Evolutionary conservation across 2,888 invertebrate species (phyloP).

Genomic region (Megaustenia siamemsis): DNA sequence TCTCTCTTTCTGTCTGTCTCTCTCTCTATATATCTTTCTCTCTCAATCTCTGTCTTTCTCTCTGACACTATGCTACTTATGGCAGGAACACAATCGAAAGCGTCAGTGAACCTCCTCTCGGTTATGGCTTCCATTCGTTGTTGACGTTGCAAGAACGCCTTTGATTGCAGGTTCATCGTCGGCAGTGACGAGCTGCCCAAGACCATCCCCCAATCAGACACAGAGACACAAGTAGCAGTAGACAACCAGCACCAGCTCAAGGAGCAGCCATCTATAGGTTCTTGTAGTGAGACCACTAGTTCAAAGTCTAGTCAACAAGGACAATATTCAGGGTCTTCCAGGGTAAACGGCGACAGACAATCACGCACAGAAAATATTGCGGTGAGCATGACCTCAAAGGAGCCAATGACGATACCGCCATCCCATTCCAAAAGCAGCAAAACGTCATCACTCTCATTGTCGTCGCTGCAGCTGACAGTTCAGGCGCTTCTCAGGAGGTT

Average conservation of each 20-base stretch:
- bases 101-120: background rate
- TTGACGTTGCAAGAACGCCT: no score
- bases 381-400: background rate
- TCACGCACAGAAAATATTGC: background rate
- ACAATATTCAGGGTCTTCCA: background rate
- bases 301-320: background rate
- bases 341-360: background rate
- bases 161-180: slow-evolving; percentile 32
- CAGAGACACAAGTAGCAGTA: background rate
- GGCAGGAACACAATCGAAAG: background rate
- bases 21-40: no score
- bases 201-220: background rate
- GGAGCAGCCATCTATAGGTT: no score
- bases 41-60: no score
- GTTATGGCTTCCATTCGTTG: background rate
- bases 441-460: background rate
- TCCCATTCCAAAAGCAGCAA: background rate
- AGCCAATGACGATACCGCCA: background rate
- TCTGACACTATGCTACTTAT: background rate
- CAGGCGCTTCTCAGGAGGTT: background rate
- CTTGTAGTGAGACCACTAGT: background rate
- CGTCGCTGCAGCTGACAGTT: background rate
- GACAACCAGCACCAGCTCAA: background rate
- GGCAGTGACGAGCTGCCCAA: slow-evolving; percentile 22
- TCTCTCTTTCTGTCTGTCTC: no score